Conservation (phyloP, 2,113 vertebrate species). For the Tetraodon nigroviridis region DNA sequence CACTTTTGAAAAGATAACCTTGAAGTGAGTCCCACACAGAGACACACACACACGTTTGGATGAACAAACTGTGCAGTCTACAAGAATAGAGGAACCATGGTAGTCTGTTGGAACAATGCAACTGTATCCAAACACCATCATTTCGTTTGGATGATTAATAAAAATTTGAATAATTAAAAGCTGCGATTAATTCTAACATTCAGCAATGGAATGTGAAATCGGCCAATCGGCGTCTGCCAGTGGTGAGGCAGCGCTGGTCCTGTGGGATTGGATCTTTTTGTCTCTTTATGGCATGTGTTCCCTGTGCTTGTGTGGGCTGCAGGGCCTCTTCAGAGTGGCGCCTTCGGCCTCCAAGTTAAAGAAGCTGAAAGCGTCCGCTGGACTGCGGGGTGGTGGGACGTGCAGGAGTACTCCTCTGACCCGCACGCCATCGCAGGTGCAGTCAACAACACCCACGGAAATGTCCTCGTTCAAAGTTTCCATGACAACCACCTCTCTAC, state of each 20-base stretch:
- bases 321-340: conserved; percentile 97
- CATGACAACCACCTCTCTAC: conserved; percentile 43
- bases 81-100: too few relatives aligned
- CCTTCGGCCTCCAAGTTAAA: conserved; percentile 96
- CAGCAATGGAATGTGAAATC: too few relatives aligned
- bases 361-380: conserved; percentile 96
- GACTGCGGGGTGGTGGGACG: conserved; percentile 94
- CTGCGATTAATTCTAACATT: too few relatives aligned
- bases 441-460: conserved; percentile 27
- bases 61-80: neutral
- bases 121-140: too few relatives aligned
- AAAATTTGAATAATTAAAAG: too few relatives aligned
- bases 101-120: too few relatives aligned
- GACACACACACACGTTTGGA: neutral
- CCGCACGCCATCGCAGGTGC: conserved; percentile 96
- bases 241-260: neutral
- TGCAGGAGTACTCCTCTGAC: conserved; percentile 94
- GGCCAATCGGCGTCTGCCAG: too few relatives aligned
- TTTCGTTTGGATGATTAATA: too few relatives aligned
- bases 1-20: neutral
- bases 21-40: neutral
- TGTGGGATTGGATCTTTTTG: conserved; percentile 19
- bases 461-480: conserved; percentile 38
- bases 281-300: conserved; percentile 25
- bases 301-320: conserved; percentile 34